Evolutionary conservation across 2,888 invertebrate species (phyloP).

Genomic region (Platycheirus rosarum): DNA sequence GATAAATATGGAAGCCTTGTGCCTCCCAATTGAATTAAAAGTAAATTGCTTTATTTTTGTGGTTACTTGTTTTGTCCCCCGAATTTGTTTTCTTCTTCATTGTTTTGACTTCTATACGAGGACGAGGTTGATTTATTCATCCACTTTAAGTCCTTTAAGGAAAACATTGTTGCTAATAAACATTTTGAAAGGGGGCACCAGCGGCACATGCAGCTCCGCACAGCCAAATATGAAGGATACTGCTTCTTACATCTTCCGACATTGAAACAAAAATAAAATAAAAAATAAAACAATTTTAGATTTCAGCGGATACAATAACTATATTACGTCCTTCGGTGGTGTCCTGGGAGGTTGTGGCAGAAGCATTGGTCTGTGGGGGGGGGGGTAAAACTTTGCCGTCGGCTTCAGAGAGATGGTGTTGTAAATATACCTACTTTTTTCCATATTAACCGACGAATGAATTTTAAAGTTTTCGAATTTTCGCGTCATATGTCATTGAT

Average conservation of each 20-base stretch:
- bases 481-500: constrained; percentile 60
- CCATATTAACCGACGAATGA: constrained; percentile 34
- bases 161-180: constrained; percentile 62
- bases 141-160: constrained; percentile 69
- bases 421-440: not conserved
- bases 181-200: constrained; percentile 18
- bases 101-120: constrained; percentile 9
- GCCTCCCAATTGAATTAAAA: constrained; percentile 65
- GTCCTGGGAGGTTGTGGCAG: constrained; percentile 1
- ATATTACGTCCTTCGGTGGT: constrained; percentile 24
- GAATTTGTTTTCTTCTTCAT: constrained; percentile 3
- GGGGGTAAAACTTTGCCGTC: constrained; percentile 54
- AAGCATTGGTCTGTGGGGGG: too few relatives aligned
- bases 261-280: constrained; percentile 22
- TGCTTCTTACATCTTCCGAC: constrained; percentile 12
- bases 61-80: constrained; percentile 37
- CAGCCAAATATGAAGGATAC: not conserved
- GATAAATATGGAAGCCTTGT: constrained; percentile 40
- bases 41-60: constrained; percentile 67
- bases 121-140: constrained; percentile 63
- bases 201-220: constrained; percentile 8
- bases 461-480: constrained; percentile 58
- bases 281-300: constrained; percentile 28
- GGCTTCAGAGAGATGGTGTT: constrained; percentile 3
- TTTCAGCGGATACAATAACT: constrained; percentile 60